Conservation (phyloP, 2,797 vertebrate species). For the Lemur catta region DNA sequence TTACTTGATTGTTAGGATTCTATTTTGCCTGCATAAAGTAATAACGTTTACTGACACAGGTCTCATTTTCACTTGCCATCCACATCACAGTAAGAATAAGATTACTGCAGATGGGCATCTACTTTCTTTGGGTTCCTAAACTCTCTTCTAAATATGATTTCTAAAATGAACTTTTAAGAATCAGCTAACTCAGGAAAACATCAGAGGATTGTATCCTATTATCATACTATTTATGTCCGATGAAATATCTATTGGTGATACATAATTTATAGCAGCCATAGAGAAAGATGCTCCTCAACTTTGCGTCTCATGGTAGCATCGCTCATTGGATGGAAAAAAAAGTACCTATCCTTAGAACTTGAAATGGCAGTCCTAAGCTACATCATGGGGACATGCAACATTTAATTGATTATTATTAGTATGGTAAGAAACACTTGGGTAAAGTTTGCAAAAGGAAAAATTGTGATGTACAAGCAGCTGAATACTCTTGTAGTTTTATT, state of each 20-base stretch:
- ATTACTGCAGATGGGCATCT: conserved; percentile 75
- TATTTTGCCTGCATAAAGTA: conserved; percentile 58
- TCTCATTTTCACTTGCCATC: conserved; percentile 79
- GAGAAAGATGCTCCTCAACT: conserved; percentile 20
- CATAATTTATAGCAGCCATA: conserved; percentile 20
- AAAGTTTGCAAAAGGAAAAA: conserved; percentile 74
- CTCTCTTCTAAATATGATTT: background rate
- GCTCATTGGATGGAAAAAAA: conserved; percentile 71
- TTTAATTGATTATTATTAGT: conserved; percentile 88
- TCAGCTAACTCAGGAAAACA: background rate
- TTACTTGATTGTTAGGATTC: background rate
- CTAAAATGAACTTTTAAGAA: conserved; percentile 5
- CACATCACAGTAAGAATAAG: conserved; percentile 62
- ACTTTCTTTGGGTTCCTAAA: background rate
- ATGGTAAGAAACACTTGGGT: conserved; percentile 74
- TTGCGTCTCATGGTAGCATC: conserved; percentile 31
- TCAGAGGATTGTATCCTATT: background rate
- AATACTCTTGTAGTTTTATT: conserved; percentile 36
- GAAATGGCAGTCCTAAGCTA: conserved; percentile 81
- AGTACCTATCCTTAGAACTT: conserved; percentile 84
- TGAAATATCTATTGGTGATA: conserved; percentile 22
- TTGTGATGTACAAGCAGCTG: conserved; percentile 66
- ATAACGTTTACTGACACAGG: conserved; percentile 73
- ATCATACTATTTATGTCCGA: background rate
- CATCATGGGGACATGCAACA: conserved; percentile 78